Conservation (phyloP, 1,140 invertebrate species). For the Papilio helenus region DNA sequence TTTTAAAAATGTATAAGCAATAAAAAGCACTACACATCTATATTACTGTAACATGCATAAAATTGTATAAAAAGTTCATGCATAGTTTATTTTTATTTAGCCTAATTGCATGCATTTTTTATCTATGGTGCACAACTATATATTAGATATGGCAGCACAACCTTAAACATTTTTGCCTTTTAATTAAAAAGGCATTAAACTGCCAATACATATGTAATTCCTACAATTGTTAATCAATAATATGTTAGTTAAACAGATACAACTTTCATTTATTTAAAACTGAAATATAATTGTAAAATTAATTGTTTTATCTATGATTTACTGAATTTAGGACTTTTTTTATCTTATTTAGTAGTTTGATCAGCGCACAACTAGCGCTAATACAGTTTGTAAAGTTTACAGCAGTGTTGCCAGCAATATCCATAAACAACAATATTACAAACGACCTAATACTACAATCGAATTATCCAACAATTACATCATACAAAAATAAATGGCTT, state of each 20-base stretch:
- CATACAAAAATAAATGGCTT: constrained; percentile 22
- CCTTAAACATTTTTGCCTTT: background rate
- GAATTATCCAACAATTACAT: constrained; percentile 13
- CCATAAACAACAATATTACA: constrained; percentile 12
- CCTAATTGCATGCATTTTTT: constrained; percentile 7
- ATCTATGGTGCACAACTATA: constrained; percentile 6
- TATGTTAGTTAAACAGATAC: background rate
- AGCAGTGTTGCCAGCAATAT: constrained; percentile 12
- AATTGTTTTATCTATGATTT: background rate
- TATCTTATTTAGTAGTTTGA: background rate
- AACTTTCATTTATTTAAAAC: background rate
- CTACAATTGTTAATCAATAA: background rate
- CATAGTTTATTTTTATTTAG: background rate
- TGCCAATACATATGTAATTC: background rate
- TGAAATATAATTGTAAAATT: too few species aligned
- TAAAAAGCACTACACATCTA: constrained; percentile 9
- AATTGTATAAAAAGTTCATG: constrained; percentile 11
- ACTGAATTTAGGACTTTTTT: background rate
- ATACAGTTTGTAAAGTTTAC: background rate
- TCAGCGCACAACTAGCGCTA: background rate
- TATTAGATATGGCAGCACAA: background rate
- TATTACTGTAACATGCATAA: constrained; percentile 20
- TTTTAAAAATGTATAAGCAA: constrained; percentile 28
- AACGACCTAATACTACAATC: constrained; percentile 3
- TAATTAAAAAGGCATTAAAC: background rate